Conservation (phyloP, 2,797 vertebrate genomes). For the Remorina albescens region DNA sequence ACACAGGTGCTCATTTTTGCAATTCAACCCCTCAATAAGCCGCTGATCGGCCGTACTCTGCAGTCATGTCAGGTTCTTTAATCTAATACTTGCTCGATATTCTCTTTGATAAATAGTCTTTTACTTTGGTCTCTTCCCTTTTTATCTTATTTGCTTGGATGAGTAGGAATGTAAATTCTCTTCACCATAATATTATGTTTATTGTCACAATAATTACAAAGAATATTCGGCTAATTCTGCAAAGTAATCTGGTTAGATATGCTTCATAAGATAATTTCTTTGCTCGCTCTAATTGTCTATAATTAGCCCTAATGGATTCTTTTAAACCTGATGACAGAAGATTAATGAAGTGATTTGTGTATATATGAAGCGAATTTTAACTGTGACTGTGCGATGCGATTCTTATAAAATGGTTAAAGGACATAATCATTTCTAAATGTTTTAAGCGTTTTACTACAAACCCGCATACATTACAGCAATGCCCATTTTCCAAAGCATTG, state of each 20-base stretch:
- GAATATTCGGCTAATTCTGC: slow-evolving; percentile 26
- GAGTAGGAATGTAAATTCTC: slow-evolving; percentile 19
- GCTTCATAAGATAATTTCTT: slow-evolving; percentile 51
- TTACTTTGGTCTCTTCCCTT: slow-evolving; percentile 12
- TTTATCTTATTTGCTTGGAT: slow-evolving; percentile 37
- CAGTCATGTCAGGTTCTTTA: neutral
- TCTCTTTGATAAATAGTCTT: slow-evolving; percentile 18
- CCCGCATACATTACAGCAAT: slow-evolving; percentile 36
- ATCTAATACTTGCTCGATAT: slow-evolving; percentile 15
- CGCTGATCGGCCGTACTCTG: slow-evolving; percentile 20
- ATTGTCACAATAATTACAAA: slow-evolving; percentile 41
- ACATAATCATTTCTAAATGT: slow-evolving; percentile 19
- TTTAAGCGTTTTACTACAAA: slow-evolving; percentile 7
- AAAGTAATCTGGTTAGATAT: slow-evolving; percentile 51
- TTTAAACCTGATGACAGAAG: slow-evolving; percentile 60
- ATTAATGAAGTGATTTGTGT: slow-evolving; percentile 59
- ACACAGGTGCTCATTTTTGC: slow-evolving; percentile 57
- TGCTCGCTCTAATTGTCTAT: slow-evolving; percentile 62
- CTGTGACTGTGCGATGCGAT: slow-evolving; percentile 6
- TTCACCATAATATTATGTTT: slow-evolving; percentile 29
- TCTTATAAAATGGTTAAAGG: slow-evolving; percentile 11
- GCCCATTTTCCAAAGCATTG: slow-evolving; percentile 8
- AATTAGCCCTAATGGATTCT: slow-evolving; percentile 69
- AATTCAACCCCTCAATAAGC: slow-evolving; percentile 35
- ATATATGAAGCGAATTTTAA: slow-evolving; percentile 58